Conservation (phyloP, 2,797 vertebrate species). For the Gambusia yucatana region DNA sequence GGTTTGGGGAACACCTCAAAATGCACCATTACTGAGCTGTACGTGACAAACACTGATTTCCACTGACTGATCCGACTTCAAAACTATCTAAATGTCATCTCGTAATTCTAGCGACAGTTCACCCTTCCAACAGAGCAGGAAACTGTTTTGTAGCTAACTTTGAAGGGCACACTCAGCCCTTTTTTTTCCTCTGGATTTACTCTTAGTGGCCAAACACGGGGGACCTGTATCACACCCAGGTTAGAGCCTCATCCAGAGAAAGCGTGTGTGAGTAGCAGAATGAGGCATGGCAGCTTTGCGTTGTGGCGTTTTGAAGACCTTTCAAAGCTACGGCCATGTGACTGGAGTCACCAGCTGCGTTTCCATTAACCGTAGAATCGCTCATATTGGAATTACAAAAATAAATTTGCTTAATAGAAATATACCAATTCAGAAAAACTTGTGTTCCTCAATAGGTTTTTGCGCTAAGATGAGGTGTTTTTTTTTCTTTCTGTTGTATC, state of each 20-base stretch:
- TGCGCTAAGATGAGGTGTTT: no score
- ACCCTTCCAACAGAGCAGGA: constrained; percentile 21
- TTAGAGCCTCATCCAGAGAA: constrained; percentile 47
- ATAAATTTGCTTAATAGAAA: no score
- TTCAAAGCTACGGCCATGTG: constrained; percentile 65
- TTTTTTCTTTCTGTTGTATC: no score
- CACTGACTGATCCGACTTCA: neutral
- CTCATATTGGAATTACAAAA: no score
- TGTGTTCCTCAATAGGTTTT: constrained; percentile 15
- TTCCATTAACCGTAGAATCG: no score
- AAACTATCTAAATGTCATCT: neutral
- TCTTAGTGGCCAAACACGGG: constrained; percentile 63
- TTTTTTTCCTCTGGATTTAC: constrained; percentile 44
- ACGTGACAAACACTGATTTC: neutral
- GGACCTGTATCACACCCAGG: constrained; percentile 34
- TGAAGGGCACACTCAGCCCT: constrained; percentile 38
- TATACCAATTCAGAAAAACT: no score
- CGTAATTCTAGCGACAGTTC: neutral
- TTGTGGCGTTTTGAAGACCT: constrained; percentile 44
- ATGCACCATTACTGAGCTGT: constrained; percentile 13
- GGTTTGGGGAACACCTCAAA: constrained; percentile 41
- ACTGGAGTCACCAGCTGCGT: constrained; percentile 68
- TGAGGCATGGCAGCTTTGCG: constrained; percentile 64
- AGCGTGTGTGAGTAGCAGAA: constrained; percentile 24
- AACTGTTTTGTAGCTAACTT: constrained; percentile 48